These are phyloP conservation scores for Cephus spinipes DNA, from an alignment of 2,888 invertebrate genomes.

Conservation along the genomic window DNA sequence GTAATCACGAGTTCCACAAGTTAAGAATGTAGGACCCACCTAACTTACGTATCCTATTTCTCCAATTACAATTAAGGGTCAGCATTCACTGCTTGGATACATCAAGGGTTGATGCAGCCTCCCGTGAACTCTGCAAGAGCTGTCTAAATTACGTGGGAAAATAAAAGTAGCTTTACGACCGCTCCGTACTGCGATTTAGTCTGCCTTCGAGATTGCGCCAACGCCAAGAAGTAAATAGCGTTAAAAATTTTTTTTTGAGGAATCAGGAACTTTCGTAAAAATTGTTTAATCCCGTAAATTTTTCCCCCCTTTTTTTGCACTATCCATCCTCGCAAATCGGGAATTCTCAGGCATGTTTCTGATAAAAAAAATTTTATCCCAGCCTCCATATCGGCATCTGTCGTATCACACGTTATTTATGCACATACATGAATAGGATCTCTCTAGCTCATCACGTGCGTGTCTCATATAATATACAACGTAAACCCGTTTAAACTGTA, in stretches of 20 bases:
- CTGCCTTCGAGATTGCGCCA: background rate
- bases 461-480: background rate
- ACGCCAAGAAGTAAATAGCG: background rate
- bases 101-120: background rate
- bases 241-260: background rate
- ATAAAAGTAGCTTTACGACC: background rate
- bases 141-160: background rate
- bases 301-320: no score
- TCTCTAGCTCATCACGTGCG: background rate
- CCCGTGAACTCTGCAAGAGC: background rate
- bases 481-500: background rate
- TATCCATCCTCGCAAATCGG: background rate
- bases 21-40: background rate
- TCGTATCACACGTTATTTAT: background rate
- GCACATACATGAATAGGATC: background rate
- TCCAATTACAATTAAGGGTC: background rate
- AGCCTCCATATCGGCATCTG: background rate
- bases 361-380: background rate
- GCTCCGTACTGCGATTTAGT: background rate
- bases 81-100: background rate
- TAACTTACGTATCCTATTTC: background rate
- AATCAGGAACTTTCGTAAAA: background rate
- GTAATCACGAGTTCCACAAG: background rate
- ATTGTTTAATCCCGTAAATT: background rate
- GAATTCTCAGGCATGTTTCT: background rate